Evolutionary conservation across 1,140 invertebrate species (phyloP).

Genomic region (Leucophenga varia): DNA sequence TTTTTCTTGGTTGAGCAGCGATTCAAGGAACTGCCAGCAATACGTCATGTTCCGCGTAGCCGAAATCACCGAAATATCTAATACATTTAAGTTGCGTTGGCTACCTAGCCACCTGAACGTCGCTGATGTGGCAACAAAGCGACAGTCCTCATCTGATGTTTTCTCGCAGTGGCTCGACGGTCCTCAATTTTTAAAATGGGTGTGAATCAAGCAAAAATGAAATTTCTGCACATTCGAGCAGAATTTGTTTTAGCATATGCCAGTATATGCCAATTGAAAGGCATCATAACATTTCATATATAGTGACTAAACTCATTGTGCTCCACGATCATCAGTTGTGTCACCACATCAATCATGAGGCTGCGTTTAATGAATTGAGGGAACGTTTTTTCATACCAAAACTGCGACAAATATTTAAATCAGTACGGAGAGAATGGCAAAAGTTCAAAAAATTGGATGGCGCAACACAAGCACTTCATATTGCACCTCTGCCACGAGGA

Average conservation of each 20-base stretch:
- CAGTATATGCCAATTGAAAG: too few relatives aligned
- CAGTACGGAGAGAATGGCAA: too few relatives aligned
- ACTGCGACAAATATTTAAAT: too few relatives aligned
- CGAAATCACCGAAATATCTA: slow-evolving; percentile 35
- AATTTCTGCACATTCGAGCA: background rate
- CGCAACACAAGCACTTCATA: too few relatives aligned
- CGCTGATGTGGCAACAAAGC: slow-evolving; percentile 28
- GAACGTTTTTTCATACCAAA: too few relatives aligned
- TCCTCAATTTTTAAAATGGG: background rate
- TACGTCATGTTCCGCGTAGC: slow-evolving; percentile 35
- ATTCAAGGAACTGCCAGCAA: slow-evolving; percentile 28
- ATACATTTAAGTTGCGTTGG: slow-evolving; percentile 31
- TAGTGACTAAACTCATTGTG: slow-evolving; percentile 45
- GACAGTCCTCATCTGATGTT: too few relatives aligned
- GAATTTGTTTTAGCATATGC: too few relatives aligned
- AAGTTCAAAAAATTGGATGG: too few relatives aligned
- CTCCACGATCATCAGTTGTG: slow-evolving; percentile 23
- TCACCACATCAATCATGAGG: slow-evolving; percentile 8
- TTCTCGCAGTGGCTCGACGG: background rate
- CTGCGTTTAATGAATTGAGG: slow-evolving; percentile 7
- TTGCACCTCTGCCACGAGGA: too few relatives aligned
- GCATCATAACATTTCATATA: slow-evolving; percentile 16
- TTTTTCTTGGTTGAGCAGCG: slow-evolving; percentile 34
- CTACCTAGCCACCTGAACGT: slow-evolving; percentile 37
- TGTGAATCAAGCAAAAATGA: background rate